Conservation (phyloP, 2,113 vertebrate genomes). For the Cacatua alba region DNA sequence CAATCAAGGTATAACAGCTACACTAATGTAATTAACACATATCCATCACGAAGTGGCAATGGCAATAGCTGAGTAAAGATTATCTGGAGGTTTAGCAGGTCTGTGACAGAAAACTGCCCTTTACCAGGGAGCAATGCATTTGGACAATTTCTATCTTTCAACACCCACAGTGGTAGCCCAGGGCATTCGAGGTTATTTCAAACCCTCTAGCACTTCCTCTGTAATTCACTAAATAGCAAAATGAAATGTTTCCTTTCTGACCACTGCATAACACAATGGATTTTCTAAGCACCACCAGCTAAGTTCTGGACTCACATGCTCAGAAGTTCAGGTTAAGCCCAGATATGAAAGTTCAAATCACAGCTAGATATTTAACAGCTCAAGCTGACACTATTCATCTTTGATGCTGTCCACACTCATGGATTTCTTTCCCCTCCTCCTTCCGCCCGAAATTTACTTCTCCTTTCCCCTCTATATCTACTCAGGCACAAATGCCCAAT, state of each 20-base stretch:
- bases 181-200: not conserved
- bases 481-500: not conserved
- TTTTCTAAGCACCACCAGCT: not conserved
- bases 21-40: fast-evolving
- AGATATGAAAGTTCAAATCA: not conserved
- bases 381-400: not conserved
- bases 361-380: not conserved
- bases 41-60: not conserved
- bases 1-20: not conserved
- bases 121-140: not conserved
- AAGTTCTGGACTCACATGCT: not conserved
- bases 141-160: not conserved
- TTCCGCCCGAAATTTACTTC: not conserved
- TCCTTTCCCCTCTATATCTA: not conserved
- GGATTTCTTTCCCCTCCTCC: not conserved
- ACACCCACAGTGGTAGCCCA: not conserved
- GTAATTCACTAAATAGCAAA: not conserved
- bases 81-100: not conserved
- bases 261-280: not conserved
- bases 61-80: not conserved
- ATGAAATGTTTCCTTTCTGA: not conserved
- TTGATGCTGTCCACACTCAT: not conserved
- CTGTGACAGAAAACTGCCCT: not conserved
- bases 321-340: not conserved
- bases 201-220: not conserved